A percentile compares a stretch with the other conserved stretches of the same genome.
Evolutionary conservation across 2,113 vertebrate species (phyloP).

Genomic region (Tachycineta bicolor): DNA sequence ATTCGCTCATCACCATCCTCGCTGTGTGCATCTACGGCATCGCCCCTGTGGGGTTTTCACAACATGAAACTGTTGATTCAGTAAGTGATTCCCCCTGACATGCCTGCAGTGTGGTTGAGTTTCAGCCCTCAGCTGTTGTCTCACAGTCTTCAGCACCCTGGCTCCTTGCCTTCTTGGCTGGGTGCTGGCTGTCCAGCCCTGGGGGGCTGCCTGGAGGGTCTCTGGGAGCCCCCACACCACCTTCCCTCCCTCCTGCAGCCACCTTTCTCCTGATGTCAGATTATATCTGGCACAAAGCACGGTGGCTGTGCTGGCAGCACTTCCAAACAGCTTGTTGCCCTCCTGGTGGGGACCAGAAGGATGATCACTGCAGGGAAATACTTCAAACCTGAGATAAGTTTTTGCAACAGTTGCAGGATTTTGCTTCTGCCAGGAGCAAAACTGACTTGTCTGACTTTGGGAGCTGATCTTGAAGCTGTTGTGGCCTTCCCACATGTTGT

Average conservation of each 20-base stretch:
- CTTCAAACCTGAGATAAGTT: not conserved
- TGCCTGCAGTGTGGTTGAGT: not conserved
- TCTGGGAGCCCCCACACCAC: not conserved
- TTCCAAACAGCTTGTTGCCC: not conserved
- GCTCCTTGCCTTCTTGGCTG: not conserved
- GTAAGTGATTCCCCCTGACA: conserved; percentile 77
- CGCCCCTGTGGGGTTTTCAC: conserved; percentile 96
- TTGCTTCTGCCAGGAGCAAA: not conserved
- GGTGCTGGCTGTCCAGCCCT: not conserved
- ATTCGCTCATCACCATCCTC: conserved; percentile 94
- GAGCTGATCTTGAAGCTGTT: not conserved
- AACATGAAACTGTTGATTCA: conserved; percentile 96
- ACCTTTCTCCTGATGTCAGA: not conserved
- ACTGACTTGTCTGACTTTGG: not conserved
- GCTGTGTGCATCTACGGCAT: conserved; percentile 96
- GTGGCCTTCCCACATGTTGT: not conserved
- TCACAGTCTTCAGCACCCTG: not conserved
- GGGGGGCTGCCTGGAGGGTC: not conserved
- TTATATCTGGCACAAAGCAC: not conserved
- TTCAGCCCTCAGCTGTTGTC: not conserved
- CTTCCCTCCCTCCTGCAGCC: not conserved
- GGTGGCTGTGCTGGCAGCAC: not conserved
- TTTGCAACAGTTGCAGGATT: not conserved
- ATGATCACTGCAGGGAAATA: not conserved
- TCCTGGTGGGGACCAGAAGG: conserved; percentile 9